Evolutionary conservation across 2,113 vertebrate species (phyloP), one percentile per base, ranked within the genome.

Genomic region (Peromyscus polionotus): DNA sequence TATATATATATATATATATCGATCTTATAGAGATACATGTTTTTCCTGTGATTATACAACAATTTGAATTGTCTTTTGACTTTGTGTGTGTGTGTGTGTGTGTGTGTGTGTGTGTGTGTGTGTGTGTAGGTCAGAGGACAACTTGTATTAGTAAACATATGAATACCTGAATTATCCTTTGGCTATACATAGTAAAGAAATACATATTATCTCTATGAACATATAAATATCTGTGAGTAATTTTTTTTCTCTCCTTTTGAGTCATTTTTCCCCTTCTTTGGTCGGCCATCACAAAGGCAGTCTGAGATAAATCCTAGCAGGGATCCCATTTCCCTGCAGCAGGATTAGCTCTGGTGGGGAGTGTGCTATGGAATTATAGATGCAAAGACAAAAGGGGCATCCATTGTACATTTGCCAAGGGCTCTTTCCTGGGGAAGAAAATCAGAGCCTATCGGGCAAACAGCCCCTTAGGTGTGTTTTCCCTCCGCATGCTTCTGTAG

Each of bases 221-320:
- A 88, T 81, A 81, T 72, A 63, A 80, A 42, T 75, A 13, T 20
- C 45, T 70, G 26, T 61, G 3, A 57, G 17, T 22, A 39, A 24
- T 63, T 63, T 42, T 63, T 61, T 63, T 63, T 63, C 42, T 39
- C 73, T 28, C 26, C 36, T 39, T 81, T 33, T 36, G 45, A 94
- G 65, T 13, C 48, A 45, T 87, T 94, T 97, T 81, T 42, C 85
- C 77, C n/a, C 68, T 87, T 93, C 33, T 86, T 81, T 92, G 51
- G 51, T 63, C 68, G 77, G n/a, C 22, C n/a, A 20, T 39, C 57
- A 68, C 57, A 75, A 33, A 92, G 36, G 19, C 59, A 39, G 26
- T 31, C 39, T 42, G 67, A 77, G 7, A 70, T 75, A 57, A 79
- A 57, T n/a, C 8, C 2, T 36, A 45, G 24, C 13, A 9, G 48